Percentiles rank a stretch among this genome's conserved stretches.
phyloP scores from a whole-genome alignment of 2,797 vertebrate genomes.

The Thamnophis elegans region DNA sequence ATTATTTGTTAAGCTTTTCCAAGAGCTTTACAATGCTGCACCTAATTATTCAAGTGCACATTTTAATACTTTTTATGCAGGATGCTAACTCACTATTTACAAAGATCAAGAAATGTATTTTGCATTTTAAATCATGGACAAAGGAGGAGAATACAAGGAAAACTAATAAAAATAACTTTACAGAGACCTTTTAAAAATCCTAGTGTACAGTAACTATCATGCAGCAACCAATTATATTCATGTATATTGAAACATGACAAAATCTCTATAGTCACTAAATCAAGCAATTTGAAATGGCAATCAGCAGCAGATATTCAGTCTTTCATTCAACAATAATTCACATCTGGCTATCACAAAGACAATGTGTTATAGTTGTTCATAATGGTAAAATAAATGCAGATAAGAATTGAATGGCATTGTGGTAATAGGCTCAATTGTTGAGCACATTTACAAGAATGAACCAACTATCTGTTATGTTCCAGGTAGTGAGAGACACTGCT shows the following conservation, averaged over 20 bases:
- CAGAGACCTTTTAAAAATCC: not conserved
- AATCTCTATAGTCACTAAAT: slow-evolving; percentile 3
- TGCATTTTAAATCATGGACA: not conserved
- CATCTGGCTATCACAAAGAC: not conserved
- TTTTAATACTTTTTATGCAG: slow-evolving; percentile 22
- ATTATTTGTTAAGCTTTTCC: slow-evolving; percentile 22
- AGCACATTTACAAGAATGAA: not conserved
- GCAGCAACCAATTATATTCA: slow-evolving; percentile 37
- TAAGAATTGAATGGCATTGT: not conserved
- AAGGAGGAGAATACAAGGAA: slow-evolving; percentile 21
- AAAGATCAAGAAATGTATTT: not conserved
- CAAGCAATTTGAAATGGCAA: not conserved
- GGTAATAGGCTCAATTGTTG: not conserved
- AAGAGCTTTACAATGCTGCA: slow-evolving; percentile 10
- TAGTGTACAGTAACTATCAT: not conserved
- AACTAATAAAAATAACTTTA: not conserved
- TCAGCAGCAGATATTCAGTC: slow-evolving; percentile 2
- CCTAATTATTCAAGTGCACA: slow-evolving; percentile 10
- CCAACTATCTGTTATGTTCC: not conserved
- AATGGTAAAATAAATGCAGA: not conserved
- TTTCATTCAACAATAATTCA: not conserved
- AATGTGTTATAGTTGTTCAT: not conserved
- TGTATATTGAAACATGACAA: slow-evolving; percentile 1
- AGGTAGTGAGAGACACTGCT: not conserved
- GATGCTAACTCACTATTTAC: not conserved